Percentiles rank a stretch among this genome's conserved stretches.
Conservation (phyloP, 2,888 invertebrate genomes). For the Hedychridium roseum region DNA sequence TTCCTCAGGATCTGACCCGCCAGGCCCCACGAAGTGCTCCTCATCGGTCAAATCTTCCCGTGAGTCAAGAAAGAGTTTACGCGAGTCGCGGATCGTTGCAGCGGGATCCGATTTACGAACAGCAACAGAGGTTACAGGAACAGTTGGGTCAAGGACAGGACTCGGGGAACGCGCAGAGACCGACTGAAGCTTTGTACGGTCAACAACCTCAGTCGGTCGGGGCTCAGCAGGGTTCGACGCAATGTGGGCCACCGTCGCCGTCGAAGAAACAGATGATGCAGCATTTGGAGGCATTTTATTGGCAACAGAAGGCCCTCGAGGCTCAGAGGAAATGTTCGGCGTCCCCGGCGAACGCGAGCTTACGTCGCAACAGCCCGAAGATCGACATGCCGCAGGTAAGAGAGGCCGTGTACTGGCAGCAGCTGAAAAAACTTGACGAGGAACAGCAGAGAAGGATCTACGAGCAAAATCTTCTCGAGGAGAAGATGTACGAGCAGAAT, state of each 20-base stretch:
- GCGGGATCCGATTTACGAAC: conserved; percentile 13
- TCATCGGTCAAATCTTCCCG: no score
- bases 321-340: conserved; percentile 40
- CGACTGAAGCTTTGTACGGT: conserved; percentile 36
- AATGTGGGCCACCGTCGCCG: conserved; percentile 38
- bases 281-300: conserved; percentile 56
- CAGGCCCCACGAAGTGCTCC: no score
- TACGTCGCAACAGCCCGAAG: conserved; percentile 29
- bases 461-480: conserved; percentile 48
- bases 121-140: conserved; percentile 19
- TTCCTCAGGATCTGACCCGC: no score
- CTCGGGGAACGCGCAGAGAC: conserved; percentile 31
- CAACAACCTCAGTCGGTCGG: conserved; percentile 18
- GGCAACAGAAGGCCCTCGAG: conserved; percentile 58
- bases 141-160: conserved; percentile 19
- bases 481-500: conserved; percentile 27
- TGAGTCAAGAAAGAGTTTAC: conserved; percentile 12
- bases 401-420: conserved; percentile 76
- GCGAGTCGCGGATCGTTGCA: conserved; percentile 4
- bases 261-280: conserved; percentile 55
- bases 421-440: conserved; percentile 72
- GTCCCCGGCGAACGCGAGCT: conserved; percentile 19
- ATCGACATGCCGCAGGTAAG: conserved; percentile 49
- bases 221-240: conserved; percentile 3
- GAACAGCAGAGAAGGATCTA: conserved; percentile 63